phyloP scores from a whole-genome alignment of 2,797 vertebrate genomes.

The Dendrocincla fuliginosa region DNA sequence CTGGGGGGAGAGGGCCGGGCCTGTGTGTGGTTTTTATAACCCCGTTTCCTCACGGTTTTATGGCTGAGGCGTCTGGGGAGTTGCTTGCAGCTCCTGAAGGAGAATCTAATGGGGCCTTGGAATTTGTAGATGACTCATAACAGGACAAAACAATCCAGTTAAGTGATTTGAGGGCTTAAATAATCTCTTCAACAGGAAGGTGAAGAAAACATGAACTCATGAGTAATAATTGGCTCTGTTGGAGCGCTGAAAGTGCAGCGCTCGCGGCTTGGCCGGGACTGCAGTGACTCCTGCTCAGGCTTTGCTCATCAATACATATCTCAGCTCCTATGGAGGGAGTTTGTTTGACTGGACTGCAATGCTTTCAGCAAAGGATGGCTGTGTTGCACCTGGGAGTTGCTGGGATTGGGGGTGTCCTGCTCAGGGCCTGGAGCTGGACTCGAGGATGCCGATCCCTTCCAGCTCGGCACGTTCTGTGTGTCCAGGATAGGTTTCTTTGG shows the following conservation, averaged over 20 bases:
- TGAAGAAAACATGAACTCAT: constrained; percentile 66
- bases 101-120: constrained; percentile 26
- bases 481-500: neutral
- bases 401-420: neutral
- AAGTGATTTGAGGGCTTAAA: constrained; percentile 64
- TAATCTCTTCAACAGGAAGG: constrained; percentile 62
- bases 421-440: neutral
- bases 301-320: constrained; percentile 22
- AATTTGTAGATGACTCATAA: constrained; percentile 54
- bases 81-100: constrained; percentile 25
- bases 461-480: neutral
- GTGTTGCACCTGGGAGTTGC: neutral
- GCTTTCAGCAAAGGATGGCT: neutral
- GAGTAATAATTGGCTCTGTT: constrained; percentile 51
- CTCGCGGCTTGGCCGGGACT: neutral
- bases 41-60: neutral
- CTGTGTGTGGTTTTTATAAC: neutral
- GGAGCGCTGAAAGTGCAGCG: constrained; percentile 8
- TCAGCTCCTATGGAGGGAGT: neutral
- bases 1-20: neutral
- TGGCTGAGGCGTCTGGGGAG: neutral
- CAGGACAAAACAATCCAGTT: constrained; percentile 59
- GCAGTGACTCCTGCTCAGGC: neutral
- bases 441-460: fast-evolving
- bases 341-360: neutral